Evolutionary conservation across 1,140 invertebrate species (phyloP).

Genomic region (Telenomus remus): DNA sequence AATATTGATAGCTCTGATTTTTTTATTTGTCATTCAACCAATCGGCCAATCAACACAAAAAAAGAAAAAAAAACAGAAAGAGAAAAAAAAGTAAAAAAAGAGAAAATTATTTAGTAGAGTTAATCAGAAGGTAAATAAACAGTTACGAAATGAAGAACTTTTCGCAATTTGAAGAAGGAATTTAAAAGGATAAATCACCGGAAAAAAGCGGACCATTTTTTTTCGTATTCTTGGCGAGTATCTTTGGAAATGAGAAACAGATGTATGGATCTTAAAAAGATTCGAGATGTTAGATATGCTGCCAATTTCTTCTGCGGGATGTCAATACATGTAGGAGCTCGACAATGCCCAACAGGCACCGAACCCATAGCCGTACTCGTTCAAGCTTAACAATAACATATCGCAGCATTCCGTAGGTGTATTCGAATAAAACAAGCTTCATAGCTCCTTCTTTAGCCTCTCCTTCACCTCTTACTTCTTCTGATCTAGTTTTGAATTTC

Average conservation of each 20-base stretch:
- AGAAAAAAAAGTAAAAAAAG: no score
- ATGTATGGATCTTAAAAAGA: conserved; percentile 64
- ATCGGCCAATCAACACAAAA: background rate
- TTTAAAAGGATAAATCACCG: conserved; percentile 44
- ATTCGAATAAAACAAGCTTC: conserved; percentile 46
- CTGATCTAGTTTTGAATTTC: background rate
- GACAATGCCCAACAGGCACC: conserved; percentile 63
- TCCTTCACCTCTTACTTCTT: background rate
- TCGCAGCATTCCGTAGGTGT: conserved; percentile 62
- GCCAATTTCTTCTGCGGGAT: conserved; percentile 70
- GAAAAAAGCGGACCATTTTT: conserved; percentile 32
- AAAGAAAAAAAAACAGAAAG: background rate
- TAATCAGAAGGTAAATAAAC: no score
- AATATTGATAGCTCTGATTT: conserved; percentile 28
- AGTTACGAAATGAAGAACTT: no score
- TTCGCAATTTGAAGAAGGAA: no score
- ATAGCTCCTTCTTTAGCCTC: background rate
- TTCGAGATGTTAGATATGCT: conserved; percentile 67
- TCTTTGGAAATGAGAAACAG: conserved; percentile 58
- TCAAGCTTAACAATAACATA: conserved; percentile 71
- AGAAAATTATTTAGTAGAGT: no score
- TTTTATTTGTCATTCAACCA: conserved; percentile 9
- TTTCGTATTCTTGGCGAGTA: conserved; percentile 16
- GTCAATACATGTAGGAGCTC: conserved; percentile 65
- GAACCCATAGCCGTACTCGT: conserved; percentile 56